Evolutionary conservation across 2,797 vertebrate species (phyloP).

Genomic region (Girardinus metallicus): DNA sequence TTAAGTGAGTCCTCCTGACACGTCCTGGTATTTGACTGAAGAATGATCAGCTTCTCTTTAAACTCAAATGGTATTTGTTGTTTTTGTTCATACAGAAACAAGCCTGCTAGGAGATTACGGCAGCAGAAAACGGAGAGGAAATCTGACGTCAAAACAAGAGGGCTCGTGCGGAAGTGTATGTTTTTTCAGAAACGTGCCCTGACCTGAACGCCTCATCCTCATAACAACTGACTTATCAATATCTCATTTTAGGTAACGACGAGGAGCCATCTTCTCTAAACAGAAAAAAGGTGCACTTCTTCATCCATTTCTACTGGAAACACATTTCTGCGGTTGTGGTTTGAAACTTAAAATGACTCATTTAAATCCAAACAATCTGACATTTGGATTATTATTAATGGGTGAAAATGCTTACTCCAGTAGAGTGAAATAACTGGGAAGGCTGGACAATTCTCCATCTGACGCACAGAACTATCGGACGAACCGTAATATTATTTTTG

Average conservation of each 20-base stretch:
- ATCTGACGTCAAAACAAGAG: slow-evolving; percentile 64
- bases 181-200: neutral
- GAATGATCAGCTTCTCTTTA: neutral
- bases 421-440: neutral
- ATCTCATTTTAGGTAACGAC: slow-evolving; percentile 66
- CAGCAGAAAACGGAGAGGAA: slow-evolving; percentile 56
- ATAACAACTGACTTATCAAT: slow-evolving; percentile 16
- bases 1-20: slow-evolving; percentile 63
- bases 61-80: neutral
- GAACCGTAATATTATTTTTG: no score
- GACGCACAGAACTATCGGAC: no score
- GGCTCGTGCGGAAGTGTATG: slow-evolving; percentile 79
- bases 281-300: slow-evolving; percentile 77
- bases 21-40: neutral
- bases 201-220: neutral
- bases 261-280: slow-evolving; percentile 66
- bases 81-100: slow-evolving; percentile 48
- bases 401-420: neutral
- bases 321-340: neutral
- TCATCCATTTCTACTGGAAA: neutral
- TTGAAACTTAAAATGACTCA: neutral
- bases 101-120: slow-evolving; percentile 47
- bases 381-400: neutral
- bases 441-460: neutral
- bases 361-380: neutral